Evolutionary conservation across 2,888 invertebrate species (phyloP).

Genomic region (Syrphus vitripennis): DNA sequence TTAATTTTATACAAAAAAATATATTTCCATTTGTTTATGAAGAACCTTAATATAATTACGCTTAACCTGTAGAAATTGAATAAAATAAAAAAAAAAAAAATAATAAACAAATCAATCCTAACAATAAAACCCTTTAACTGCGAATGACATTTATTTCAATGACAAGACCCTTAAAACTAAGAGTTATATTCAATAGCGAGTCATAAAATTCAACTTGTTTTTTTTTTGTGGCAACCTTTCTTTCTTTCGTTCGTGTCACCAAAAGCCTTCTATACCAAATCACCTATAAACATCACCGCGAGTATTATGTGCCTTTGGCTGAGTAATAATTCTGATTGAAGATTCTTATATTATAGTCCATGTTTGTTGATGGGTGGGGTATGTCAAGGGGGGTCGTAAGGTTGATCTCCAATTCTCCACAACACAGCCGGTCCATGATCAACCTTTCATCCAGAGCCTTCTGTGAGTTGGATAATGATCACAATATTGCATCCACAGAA

Average conservation of each 20-base stretch:
- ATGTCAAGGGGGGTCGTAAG: neutral
- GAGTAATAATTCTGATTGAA: constrained; percentile 62
- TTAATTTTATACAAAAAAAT: no score
- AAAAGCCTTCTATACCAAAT: constrained; percentile 1
- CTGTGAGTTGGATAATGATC: constrained; percentile 57
- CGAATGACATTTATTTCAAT: constrained; percentile 39
- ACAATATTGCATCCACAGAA: constrained; percentile 44
- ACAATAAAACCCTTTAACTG: constrained; percentile 35
- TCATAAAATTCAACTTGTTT: constrained; percentile 50
- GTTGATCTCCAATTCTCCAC: neutral
- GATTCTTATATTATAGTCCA: constrained; percentile 31
- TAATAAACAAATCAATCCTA: constrained; percentile 36
- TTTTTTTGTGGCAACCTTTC: constrained; percentile 37
- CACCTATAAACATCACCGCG: neutral
- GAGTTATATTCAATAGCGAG: constrained; percentile 41
- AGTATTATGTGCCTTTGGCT: constrained; percentile 32
- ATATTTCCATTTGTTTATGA: no score
- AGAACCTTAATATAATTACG: no score
- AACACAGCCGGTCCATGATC: constrained; percentile 28
- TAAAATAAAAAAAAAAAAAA: neutral
- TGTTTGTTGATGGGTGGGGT: no score
- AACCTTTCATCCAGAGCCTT: constrained; percentile 21
- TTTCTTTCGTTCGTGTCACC: constrained; percentile 7
- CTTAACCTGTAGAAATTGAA: neutral
- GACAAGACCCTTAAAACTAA: constrained; percentile 62